A percentile compares a stretch with the other conserved stretches of the same genome.
phyloP scores from a whole-genome alignment of 2,113 vertebrate species.

The Macquaria ambigua region DNA sequence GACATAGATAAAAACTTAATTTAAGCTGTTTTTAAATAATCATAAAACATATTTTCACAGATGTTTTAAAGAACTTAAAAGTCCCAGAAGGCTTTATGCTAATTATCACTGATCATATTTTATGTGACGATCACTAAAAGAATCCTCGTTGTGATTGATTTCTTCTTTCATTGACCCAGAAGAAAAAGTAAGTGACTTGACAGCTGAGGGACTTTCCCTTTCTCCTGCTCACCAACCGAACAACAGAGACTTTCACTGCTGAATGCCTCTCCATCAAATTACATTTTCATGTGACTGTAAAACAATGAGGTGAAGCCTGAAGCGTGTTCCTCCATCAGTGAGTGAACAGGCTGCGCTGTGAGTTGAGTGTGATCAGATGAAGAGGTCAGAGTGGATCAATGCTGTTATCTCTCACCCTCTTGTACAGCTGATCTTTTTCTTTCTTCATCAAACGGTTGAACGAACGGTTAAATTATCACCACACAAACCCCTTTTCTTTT shows the following conservation, averaged over 20 bases:
- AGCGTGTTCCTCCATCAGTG: not conserved
- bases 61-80: not conserved
- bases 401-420: constrained; percentile 42
- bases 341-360: not conserved
- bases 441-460: not conserved
- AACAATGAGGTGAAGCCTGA: constrained; percentile 26
- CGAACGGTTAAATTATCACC: not conserved
- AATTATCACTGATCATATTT: not conserved
- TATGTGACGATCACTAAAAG: not conserved
- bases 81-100: no score
- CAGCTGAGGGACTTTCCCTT: constrained; percentile 1
- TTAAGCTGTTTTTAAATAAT: not conserved
- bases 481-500: not conserved
- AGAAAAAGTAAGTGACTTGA: not conserved
- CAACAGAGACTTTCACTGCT: not conserved
- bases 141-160: not conserved
- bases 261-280: constrained; percentile 26
- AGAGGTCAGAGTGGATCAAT: constrained; percentile 49
- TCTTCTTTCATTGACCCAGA: not conserved
- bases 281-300: constrained; percentile 31
- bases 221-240: not conserved
- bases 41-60: not conserved
- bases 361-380: constrained; percentile 37
- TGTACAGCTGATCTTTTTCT: constrained; percentile 9
- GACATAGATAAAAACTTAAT: not conserved